phyloP scores from a whole-genome alignment of 2,797 vertebrate genomes.

The Hoplostethus mediterraneus region DNA sequence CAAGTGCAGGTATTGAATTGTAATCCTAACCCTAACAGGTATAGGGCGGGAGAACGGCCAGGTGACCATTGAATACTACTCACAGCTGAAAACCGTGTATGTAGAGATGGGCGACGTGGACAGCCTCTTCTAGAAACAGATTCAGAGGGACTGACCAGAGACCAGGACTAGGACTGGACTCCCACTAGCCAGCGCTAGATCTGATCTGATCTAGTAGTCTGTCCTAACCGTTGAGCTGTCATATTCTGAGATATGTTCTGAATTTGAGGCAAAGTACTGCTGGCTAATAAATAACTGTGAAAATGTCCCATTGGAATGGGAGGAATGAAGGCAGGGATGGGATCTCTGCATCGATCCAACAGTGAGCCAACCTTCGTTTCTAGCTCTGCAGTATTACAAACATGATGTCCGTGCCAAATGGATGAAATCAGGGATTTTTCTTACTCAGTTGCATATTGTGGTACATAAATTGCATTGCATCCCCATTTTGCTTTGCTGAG shows the following conservation, averaged over 20 bases:
- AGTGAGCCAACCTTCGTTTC: background rate
- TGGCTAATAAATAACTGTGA: background rate
- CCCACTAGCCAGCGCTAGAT: conserved; percentile 10
- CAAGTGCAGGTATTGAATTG: background rate
- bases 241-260: conserved; percentile 3
- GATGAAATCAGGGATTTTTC: background rate
- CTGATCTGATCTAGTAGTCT: background rate
- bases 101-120: conserved; percentile 98
- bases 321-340: background rate
- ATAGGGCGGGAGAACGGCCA: conserved; percentile 96
- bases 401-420: background rate
- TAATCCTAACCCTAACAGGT: conserved; percentile 79
- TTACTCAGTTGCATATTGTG: background rate
- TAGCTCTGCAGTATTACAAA: background rate
- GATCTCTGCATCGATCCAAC: background rate
- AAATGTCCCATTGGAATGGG: background rate
- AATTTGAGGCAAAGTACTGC: background rate
- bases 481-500: conserved; percentile 7
- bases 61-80: conserved; percentile 92
- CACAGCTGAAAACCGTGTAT: conserved; percentile 94
- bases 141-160: conserved; percentile 1
- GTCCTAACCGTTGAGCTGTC: background rate
- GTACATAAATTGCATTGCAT: conserved; percentile 17
- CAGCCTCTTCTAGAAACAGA: conserved; percentile 85
- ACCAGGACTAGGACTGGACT: conserved; percentile 5